These are phyloP conservation scores for Drosophila recens DNA, from an alignment of 2,888 invertebrate species.

Conservation along the genomic window DNA sequence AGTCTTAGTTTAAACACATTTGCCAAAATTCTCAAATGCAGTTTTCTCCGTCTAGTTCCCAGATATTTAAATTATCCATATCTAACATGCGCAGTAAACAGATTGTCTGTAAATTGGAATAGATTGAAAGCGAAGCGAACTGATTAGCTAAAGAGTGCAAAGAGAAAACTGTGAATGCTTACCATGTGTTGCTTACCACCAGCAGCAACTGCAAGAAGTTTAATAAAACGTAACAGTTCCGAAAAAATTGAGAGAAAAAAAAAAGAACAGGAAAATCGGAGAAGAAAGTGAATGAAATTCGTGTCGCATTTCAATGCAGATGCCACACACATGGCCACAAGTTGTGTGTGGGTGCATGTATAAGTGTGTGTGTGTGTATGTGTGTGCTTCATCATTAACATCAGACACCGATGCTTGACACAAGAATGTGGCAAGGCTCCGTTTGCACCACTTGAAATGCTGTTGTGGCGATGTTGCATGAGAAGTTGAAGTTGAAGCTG, in stretches of 20 bases:
- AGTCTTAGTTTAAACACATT: too few species aligned
- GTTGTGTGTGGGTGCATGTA: not conserved
- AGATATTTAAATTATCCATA: not conserved
- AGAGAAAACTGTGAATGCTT: conserved; percentile 12
- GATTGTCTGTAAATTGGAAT: conserved; percentile 1
- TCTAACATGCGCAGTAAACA: conserved; percentile 3
- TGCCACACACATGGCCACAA: conserved; percentile 46
- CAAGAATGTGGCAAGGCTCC: conserved; percentile 42
- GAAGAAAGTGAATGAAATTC: conserved; percentile 30
- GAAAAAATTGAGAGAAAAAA: not conserved
- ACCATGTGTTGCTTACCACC: conserved; percentile 12
- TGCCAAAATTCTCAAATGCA: not conserved
- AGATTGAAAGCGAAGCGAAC: conserved; percentile 20
- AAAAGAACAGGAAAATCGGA: conserved; percentile 3
- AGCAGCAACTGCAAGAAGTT: not conserved
- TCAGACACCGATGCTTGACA: conserved; percentile 35
- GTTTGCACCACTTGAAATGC: conserved; percentile 8
- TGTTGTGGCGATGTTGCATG: conserved; percentile 51
- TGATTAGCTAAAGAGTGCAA: conserved; percentile 13
- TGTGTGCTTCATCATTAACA: conserved; percentile 55
- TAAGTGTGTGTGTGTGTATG: conserved; percentile 12
- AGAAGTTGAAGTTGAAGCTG: conserved; percentile 4
- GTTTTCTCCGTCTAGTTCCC: not conserved
- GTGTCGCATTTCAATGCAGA: conserved; percentile 59
- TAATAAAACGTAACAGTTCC: conserved; percentile 24